phyloP scores from a whole-genome alignment of 2,113 vertebrate species.

The Silurus glanis region DNA sequence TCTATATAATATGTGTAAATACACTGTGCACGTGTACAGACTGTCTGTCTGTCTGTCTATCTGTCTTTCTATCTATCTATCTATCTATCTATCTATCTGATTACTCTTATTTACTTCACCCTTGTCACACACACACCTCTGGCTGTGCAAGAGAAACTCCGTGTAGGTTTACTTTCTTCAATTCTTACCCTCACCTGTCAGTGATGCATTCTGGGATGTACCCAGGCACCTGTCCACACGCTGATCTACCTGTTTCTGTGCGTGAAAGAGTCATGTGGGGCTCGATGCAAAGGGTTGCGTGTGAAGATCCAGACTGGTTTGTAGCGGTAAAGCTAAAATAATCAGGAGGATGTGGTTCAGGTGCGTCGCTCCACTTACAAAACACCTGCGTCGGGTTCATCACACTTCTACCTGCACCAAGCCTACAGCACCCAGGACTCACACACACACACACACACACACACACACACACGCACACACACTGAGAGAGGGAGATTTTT shows the following conservation, averaged over 20 bases:
- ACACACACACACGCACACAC: conserved; percentile 9
- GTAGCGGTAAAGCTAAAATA: conserved; percentile 61
- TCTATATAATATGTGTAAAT: no score
- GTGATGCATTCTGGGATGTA: not conserved
- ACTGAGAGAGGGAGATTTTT: not conserved
- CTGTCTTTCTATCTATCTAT: no score
- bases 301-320: conserved; percentile 64
- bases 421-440: conserved; percentile 22
- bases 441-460: conserved; percentile 39
- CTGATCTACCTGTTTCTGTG: conserved; percentile 15
- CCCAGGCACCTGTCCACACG: not conserved
- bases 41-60: no score
- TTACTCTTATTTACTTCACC: no score
- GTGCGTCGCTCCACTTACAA: conserved; percentile 66
- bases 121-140: not conserved
- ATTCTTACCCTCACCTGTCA: not conserved
- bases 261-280: conserved; percentile 50
- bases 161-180: not conserved
- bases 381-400: conserved; percentile 72
- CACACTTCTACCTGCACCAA: conserved; percentile 58
- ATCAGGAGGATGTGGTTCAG: conserved; percentile 57
- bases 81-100: no score
- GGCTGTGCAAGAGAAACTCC: not conserved
- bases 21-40: no score
- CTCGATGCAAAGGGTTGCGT: conserved; percentile 64